Conservation (phyloP, 2,797 vertebrate genomes). For the Botia almorhae region DNA sequence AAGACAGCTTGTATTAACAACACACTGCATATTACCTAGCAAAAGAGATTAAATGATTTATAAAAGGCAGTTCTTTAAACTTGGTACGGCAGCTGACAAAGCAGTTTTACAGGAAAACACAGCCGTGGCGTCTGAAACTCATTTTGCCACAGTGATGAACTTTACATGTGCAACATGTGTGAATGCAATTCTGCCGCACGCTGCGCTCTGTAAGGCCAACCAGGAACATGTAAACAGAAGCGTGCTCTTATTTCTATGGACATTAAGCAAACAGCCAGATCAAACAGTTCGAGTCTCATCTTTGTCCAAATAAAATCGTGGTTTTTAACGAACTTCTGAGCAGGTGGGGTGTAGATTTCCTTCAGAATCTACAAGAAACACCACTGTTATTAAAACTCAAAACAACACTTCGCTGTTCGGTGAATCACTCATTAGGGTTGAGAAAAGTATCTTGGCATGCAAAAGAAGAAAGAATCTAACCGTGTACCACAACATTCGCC, state of each 20-base stretch:
- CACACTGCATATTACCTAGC: constrained; percentile 44
- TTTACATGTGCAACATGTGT: constrained; percentile 65
- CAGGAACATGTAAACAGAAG: constrained; percentile 39
- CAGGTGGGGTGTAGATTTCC: constrained; percentile 34
- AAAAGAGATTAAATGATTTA: constrained; percentile 20
- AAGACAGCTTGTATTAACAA: constrained; percentile 38
- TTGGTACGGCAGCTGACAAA: constrained; percentile 16
- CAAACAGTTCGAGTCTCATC: constrained; percentile 18
- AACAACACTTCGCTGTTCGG: background rate
- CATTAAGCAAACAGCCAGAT: background rate
- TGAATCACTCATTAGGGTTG: background rate
- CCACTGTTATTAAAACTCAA: constrained; percentile 39
- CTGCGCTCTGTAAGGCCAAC: constrained; percentile 56
- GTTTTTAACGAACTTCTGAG: constrained; percentile 3
- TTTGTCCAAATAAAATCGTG: background rate
- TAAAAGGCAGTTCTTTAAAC: constrained; percentile 14
- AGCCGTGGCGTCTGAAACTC: constrained; percentile 60
- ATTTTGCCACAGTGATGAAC: constrained; percentile 54
- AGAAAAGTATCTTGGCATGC: constrained; percentile 14
- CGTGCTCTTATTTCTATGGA: background rate
- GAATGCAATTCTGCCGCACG: constrained; percentile 63
- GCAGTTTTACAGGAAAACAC: constrained; percentile 33
- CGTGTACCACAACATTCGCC: too few relatives aligned
- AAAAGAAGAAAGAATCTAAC: background rate
- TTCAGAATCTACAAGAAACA: constrained; percentile 13